These are phyloP conservation scores for Periparus ater DNA, from an alignment of 2,797 vertebrate genomes.

Conservation along the genomic window DNA sequence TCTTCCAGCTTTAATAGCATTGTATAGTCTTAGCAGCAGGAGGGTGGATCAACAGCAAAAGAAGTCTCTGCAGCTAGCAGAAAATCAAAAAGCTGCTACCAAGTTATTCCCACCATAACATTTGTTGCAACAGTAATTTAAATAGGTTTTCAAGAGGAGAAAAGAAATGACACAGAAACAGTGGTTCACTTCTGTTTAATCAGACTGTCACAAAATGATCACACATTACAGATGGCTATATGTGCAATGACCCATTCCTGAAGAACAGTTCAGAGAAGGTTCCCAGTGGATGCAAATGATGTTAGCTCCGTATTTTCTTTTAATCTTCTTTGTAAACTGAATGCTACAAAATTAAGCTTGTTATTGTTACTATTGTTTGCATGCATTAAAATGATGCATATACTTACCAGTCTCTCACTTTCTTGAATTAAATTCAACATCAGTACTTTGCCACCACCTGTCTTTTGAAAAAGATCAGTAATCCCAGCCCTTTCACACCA, in stretches of 20 bases:
- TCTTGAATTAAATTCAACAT: slow-evolving; percentile 50
- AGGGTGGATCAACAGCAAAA: not conserved
- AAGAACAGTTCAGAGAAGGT: not conserved
- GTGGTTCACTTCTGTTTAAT: slow-evolving; percentile 52
- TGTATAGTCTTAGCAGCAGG: not conserved
- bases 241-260: not conserved
- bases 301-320: not conserved
- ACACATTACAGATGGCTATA: not conserved
- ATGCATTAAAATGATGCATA: slow-evolving; percentile 70
- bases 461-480: slow-evolving; percentile 25
- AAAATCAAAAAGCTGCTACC: not conserved
- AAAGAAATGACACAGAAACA: not conserved
- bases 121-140: not conserved
- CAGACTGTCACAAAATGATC: not conserved
- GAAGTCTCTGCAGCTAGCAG: not conserved
- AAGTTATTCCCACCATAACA: not conserved
- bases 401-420: slow-evolving; percentile 75
- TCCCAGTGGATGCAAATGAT: not conserved
- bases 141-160: not conserved
- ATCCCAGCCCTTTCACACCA: not conserved
- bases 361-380: slow-evolving; percentile 36
- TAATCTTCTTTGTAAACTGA: slow-evolving; percentile 31
- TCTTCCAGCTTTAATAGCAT: not conserved
- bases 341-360: slow-evolving; percentile 48
- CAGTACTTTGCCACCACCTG: slow-evolving; percentile 34